Evolutionary conservation across 2,797 vertebrate species (phyloP), one percentile per base, ranked within the genome.

Genomic region (Argya squamiceps): DNA sequence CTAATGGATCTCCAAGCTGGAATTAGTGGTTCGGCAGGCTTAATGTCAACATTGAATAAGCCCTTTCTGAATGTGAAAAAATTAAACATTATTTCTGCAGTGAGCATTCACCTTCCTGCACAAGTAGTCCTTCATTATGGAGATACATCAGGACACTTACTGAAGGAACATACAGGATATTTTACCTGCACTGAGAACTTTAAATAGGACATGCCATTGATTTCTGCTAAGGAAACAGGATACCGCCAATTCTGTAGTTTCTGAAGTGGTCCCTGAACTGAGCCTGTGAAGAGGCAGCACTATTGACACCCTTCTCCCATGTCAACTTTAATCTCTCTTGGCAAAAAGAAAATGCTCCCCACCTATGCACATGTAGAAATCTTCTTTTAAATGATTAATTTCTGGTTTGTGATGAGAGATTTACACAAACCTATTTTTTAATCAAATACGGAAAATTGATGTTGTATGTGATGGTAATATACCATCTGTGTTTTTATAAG

Each of bases 251-350:
- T 92, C 34, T 22, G 16, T 55, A 1, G 18, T 74, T 91, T 68
- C 78, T 0, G 0, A 82, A 88, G 24, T 1, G 2, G 21, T 65
- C 70, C 47, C 43, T 9, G 3, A 37, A 30, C 34, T 5, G 4
- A 90, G 29, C 23, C 37, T 73, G 12, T 49, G 41, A 74, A 70
- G 56, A 67, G 9, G 26, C 20, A 44, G 41, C 2, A 20, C 29
- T 77, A 37, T 49, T 81, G 62, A 14, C 9, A 43, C 8, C 5
- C 13, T 80, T 30, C 32, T 47, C 27, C 10, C 19, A 1, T 37
- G 16, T 41, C 14, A 41, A 41, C 30, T 76, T 50, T 37, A 79
- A 30, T 67, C 26, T 69, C 17, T 26, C 9, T 11, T 88, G 50
- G 24, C n/a, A 65, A 55, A 68, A 86, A 73, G 7, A 60, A 83